Base-by-base conservation (phyloP, 2,797 vertebrate species). In the Kryptopterus vitreolus region DNA sequence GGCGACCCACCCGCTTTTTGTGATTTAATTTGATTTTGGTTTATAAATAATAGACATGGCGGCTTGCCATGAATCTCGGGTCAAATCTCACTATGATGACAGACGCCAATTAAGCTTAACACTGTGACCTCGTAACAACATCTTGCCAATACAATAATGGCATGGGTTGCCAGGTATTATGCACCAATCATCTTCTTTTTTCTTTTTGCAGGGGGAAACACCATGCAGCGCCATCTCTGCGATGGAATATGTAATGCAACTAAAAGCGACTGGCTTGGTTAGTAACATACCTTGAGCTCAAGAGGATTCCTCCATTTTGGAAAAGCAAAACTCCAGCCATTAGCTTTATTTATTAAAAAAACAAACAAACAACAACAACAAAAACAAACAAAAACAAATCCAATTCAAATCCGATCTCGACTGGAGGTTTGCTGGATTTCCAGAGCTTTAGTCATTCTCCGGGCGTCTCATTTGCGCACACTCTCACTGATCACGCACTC, bases 301-400 rank as follows among this genome's bases (percentile, higher is more conserved):
- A 59, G 86, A 87, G 69, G 58, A 84, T 66, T 82, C 86, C 82
- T 85, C 86, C 77, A 83, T 78, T 86, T 82, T 83, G 84, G 84
- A 85, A 83, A 83, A 85, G 85, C 90, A 91, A 92, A 93, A 90
- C 87, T 93, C 92, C 92, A 94, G 91, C 89, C 89, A 90, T 82
- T 75, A 22, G 15, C 11, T 62, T 26, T 63, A n/a, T n/a, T n/a
- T n/a, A n/a, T n/a, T n/a, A 31, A 65, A 70, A 76, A 74, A 52
- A 35, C 15, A 70, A 53, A 20, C n/a, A n/a, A n/a, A n/a, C n/a
- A n/a, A n/a, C n/a, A n/a, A n/a, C n/a, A n/a, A n/a, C n/a, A n/a
- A n/a, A n/a, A n/a, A n/a, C n/a, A n/a, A n/a, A n/a, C n/a, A n/a
- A n/a, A n/a, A n/a, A n/a, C n/a, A n/a, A n/a, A n/a, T n/a, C n/a